These are phyloP conservation scores for Danaus chrysippus DNA, from an alignment of 2,888 invertebrate genomes.

Conservation along the genomic window DNA sequence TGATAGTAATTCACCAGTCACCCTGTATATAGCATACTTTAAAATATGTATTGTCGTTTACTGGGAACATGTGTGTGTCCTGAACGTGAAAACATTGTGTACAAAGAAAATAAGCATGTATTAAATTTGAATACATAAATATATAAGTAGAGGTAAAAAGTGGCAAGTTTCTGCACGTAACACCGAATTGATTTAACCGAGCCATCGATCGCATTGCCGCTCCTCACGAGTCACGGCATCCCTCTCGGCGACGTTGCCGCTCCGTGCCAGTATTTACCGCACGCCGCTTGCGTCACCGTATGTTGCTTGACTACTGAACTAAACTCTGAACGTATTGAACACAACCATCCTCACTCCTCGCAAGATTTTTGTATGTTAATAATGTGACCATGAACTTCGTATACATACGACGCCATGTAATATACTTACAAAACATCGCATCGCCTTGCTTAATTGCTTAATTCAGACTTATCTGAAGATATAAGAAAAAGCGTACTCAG, in stretches of 20 bases:
- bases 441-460: too few species aligned
- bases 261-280: conserved; percentile 32
- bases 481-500: too few species aligned
- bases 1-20: too few species aligned
- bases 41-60: too few species aligned
- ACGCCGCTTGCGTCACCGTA: conserved; percentile 32
- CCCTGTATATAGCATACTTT: too few species aligned
- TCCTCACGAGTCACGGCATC: conserved; percentile 37
- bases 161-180: conserved; percentile 22
- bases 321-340: not conserved
- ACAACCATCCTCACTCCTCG: conserved; percentile 9
- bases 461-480: too few species aligned
- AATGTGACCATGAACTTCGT: conserved; percentile 2
- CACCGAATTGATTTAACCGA: conserved; percentile 28
- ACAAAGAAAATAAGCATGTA: too few species aligned
- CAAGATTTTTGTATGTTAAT: not conserved
- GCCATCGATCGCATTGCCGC: conserved; percentile 37
- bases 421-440: too few species aligned
- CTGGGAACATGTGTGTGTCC: too few species aligned
- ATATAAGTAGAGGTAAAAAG: conserved; percentile 10
- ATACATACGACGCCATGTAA: not conserved
- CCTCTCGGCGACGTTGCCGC: conserved; percentile 54
- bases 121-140: too few species aligned
- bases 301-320: conserved; percentile 15
- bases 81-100: too few species aligned